Evolutionary conservation across 1,140 invertebrate genomes (phyloP).

Genomic region (Drosophila serrata): DNA sequence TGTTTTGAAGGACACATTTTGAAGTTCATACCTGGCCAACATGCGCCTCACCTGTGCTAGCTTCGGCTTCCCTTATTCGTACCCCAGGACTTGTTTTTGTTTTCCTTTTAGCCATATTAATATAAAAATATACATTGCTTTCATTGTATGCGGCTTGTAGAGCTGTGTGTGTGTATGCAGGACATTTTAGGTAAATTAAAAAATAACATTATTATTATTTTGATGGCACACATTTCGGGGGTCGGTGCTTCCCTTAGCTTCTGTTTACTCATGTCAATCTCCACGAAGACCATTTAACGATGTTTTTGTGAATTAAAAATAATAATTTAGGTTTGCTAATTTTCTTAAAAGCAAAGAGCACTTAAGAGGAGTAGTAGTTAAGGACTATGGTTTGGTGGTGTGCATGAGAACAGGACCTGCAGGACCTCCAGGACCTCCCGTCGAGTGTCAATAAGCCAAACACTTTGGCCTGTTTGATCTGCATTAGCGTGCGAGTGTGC

Average conservation of each 20-base stretch:
- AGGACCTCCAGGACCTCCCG: constrained; percentile 8
- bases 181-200: constrained; percentile 78
- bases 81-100: constrained; percentile 29
- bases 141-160: neutral
- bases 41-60: neutral
- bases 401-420: neutral
- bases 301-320: constrained; percentile 39
- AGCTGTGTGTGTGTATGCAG: constrained; percentile 8
- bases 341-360: constrained; percentile 53
- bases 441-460: constrained; percentile 68
- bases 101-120: constrained; percentile 51
- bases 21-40: neutral
- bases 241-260: neutral
- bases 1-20: constrained; percentile 12
- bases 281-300: constrained; percentile 9
- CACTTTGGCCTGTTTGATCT: constrained; percentile 44
- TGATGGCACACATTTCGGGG: constrained; percentile 6
- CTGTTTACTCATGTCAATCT: constrained; percentile 24
- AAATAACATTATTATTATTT: constrained; percentile 73
- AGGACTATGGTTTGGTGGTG: neutral
- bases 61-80: constrained; percentile 10
- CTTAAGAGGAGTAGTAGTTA: neutral
- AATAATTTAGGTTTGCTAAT: constrained; percentile 46
- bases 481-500: constrained; percentile 24
- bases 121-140: constrained; percentile 5